Base-by-base conservation (phyloP, 1,140 invertebrate genomes). In the Sitophilus oryzae region DNA sequence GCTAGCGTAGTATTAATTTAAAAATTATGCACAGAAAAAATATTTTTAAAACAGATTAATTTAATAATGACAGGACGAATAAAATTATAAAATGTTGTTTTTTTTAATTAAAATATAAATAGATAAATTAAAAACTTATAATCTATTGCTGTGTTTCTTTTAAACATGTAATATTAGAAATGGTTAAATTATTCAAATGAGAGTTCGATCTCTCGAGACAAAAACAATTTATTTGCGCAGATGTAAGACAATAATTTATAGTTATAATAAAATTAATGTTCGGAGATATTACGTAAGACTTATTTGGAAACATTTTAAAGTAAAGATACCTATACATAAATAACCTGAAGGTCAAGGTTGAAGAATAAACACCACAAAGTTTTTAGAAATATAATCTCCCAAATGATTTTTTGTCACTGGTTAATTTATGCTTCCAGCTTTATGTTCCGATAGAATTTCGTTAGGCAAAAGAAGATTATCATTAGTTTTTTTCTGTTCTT, bases 91-190 rank as follows among this genome's bases (percentile, higher is more conserved):
- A n/a, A n/a, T n/a, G n/a, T n/a, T n/a, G n/a, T n/a, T n/a, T n/a
- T n/a, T n/a, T n/a, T n/a, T n/a, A n/a, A n/a, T n/a, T n/a, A n/a
- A n/a, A n/a, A n/a, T n/a, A n/a, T n/a, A n/a, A n/a, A n/a, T n/a
- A n/a, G n/a, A n/a, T 30, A 6, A 30, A 30, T 30, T 30, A 30
- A 30, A 30, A 30, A 11, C 11, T 30, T 30, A 30, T 6, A 30
- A 30, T 42, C 8, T 18, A 21, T 19, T 10, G 2, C 40, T n/a
- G 40, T 42, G 40, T 42, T 18, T 18, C 18, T 42, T 20, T 18
- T n/a, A 19, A n/a, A n/a, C n/a, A 42, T 15, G n/a, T 42, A 42
- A 42, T 42, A 42, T 42, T 42, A 42, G 18, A 42, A 42, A 42
- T 42, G 40, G 40, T 5, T 18, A 42, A 20, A 42, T 42, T 42